Evolutionary conservation across 2,797 vertebrate species (phyloP), one percentile per base, ranked within the genome.

Genomic region (Microctenopoma steveboyesi): DNA sequence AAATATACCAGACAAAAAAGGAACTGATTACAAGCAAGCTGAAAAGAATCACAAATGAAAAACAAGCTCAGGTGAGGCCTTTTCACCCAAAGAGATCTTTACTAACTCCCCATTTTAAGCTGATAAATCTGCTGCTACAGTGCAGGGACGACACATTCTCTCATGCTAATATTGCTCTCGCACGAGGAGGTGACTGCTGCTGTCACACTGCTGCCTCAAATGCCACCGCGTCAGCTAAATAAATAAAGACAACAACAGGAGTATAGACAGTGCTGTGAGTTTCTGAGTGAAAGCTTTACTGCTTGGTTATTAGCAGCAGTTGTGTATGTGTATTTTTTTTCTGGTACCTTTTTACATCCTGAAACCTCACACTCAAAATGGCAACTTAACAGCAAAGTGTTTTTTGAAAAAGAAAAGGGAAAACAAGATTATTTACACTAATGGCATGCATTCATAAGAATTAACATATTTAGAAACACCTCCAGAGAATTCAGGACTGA

Each of bases 361-460:
- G n/a, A 54, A 25, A 33, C 47, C 25, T 72, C 15, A 50, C 46
- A 63, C 51, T 51, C 49, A 76, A 72, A 74, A 50, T 64, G 59
- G 47, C 58, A 62, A 53, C 47, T 63, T 22, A 61, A 73, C 54
- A 64, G 35, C 30, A 28, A 66, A 64, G 30, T 52, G 11, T 7
- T 45, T 62, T 40, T 45, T 47, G 16, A 30, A 46, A 65, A 33
- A 33, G 5, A 55, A 62, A 14, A 5, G 25, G 73, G 74, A 62
- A 49, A 75, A 37, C 56, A 12, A 53, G 13, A 56, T 48, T 74
- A 77, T 86, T 87, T 82, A 88, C 89, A 90, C 57, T 18, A 43
- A 78, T 71, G 78, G 64, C 47, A 89, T 91, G 89, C 92, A 80
- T 75, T 70, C 71, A 52, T 47, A 57, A 70, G 54, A 83, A 72